phyloP scores from a whole-genome alignment of 2,888 invertebrate genomes.

The Stegana nigrithorax region DNA sequence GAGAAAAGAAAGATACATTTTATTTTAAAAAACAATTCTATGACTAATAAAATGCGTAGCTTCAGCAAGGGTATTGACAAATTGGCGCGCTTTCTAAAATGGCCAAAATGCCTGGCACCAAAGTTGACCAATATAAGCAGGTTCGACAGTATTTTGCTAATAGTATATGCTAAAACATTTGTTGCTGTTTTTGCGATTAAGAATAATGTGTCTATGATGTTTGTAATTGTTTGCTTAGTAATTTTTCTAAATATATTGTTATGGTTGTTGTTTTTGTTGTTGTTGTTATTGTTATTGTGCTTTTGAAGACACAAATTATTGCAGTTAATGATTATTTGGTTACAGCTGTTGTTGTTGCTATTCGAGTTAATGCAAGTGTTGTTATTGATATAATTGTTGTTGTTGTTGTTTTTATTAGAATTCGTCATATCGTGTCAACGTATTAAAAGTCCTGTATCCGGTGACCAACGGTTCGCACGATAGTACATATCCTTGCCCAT shows the following conservation, averaged over 20 bases:
- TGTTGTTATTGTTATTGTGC: constrained; percentile 15
- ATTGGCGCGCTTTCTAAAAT: no score
- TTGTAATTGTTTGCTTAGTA: neutral
- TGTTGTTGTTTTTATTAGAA: constrained; percentile 3
- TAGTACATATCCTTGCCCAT: constrained; percentile 93
- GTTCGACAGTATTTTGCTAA: no score
- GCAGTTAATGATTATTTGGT: neutral
- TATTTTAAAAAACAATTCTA: no score
- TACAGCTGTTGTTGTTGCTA: neutral
- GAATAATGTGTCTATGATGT: constrained; percentile 34
- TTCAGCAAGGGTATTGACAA: no score
- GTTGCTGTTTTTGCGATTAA: constrained; percentile 30
- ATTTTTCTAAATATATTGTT: constrained; percentile 9
- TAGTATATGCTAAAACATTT: no score
- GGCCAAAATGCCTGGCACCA: no score
- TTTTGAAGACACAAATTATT: neutral
- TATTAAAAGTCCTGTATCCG: constrained; percentile 67
- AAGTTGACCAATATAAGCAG: no score
- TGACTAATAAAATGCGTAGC: no score
- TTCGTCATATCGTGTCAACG: constrained; percentile 56
- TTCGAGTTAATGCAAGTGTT: constrained; percentile 5
- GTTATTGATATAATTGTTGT: constrained; percentile 12
- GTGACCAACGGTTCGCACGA: constrained; percentile 71
- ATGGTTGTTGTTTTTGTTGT: constrained; percentile 17
- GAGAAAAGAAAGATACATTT: no score